Conservation (phyloP, 1,140 invertebrate genomes). For the Drosophila tropicalis region DNA sequence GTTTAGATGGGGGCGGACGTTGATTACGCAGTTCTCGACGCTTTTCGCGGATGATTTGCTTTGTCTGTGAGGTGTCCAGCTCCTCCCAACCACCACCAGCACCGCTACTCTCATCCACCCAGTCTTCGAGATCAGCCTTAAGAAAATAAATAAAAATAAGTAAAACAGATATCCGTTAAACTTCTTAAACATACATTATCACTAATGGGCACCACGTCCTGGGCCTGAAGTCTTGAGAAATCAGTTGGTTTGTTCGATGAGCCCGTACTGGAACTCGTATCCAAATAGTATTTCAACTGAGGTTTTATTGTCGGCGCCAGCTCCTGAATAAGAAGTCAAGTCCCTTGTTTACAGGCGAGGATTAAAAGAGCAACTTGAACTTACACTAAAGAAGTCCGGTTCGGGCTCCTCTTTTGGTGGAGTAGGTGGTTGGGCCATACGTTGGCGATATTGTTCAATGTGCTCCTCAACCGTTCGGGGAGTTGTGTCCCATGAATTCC, state of each 20-base stretch:
- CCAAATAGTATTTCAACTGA: slow-evolving; percentile 74
- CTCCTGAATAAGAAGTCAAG: slow-evolving; percentile 53
- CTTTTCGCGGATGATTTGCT: slow-evolving; percentile 79
- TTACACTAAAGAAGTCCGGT: slow-evolving; percentile 80
- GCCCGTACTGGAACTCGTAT: slow-evolving; percentile 22
- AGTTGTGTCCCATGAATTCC: slow-evolving; percentile 83
- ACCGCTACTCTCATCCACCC: slow-evolving; percentile 77
- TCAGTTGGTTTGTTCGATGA: slow-evolving; percentile 32
- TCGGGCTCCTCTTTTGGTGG: slow-evolving; percentile 73
- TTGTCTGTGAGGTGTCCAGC: slow-evolving; percentile 79
- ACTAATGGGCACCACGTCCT: slow-evolving; percentile 73
- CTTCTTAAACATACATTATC: slow-evolving; percentile 51
- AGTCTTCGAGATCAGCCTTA: slow-evolving; percentile 82
- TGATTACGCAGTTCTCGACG: slow-evolving; percentile 76
- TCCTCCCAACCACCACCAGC: slow-evolving; percentile 83
- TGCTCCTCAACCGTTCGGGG: slow-evolving; percentile 81
- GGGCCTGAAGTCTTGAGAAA: slow-evolving; percentile 79
- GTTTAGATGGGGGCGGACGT: slow-evolving; percentile 49
- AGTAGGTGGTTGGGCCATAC: slow-evolving; percentile 74
- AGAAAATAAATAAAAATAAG: not conserved
- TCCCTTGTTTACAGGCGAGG: not conserved
- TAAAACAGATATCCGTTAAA: not conserved
- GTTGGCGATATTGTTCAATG: slow-evolving; percentile 82
- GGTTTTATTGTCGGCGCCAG: slow-evolving; percentile 79
- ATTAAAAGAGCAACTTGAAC: slow-evolving; percentile 19